Evolutionary conservation across 1,140 invertebrate species (phyloP).

Genomic region (Daktulosphaira vitifoliae): DNA sequence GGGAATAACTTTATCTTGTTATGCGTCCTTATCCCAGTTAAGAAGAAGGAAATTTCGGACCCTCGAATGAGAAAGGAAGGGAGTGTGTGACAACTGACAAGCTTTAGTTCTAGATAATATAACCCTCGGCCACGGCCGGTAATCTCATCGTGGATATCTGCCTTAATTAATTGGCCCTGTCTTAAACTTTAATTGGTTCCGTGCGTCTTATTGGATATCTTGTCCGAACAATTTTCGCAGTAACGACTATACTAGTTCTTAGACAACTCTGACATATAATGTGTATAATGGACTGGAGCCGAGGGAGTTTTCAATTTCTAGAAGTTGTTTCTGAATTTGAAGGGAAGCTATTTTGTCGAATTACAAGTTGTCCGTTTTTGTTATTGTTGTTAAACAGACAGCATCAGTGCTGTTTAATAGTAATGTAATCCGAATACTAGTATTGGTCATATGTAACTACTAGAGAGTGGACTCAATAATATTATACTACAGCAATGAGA

Average conservation of each 20-base stretch:
- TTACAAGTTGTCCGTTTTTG: too few relatives aligned
- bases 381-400: too few relatives aligned
- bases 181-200: slow-evolving; percentile 33
- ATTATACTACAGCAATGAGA: too few relatives aligned
- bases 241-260: neutral
- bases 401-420: too few relatives aligned
- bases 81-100: slow-evolving; percentile 1
- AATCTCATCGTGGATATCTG: slow-evolving; percentile 21
- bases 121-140: slow-evolving; percentile 24
- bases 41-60: slow-evolving; percentile 26
- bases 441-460: too few relatives aligned
- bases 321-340: neutral
- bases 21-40: slow-evolving; percentile 1
- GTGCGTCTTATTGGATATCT: slow-evolving; percentile 4
- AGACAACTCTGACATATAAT: slow-evolving; percentile 7
- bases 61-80: too few relatives aligned
- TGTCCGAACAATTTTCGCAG: slow-evolving; percentile 11
- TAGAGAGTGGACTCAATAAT: too few relatives aligned
- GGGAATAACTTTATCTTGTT: neutral
- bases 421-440: too few relatives aligned
- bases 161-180: slow-evolving; percentile 29
- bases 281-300: neutral
- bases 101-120: too few relatives aligned
- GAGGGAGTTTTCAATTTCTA: slow-evolving; percentile 6
- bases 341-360: neutral